A percentile compares a stretch with the other conserved stretches of the same genome.
Conservation (phyloP, 2,888 invertebrate species). For the Drosophila koepferae region DNA sequence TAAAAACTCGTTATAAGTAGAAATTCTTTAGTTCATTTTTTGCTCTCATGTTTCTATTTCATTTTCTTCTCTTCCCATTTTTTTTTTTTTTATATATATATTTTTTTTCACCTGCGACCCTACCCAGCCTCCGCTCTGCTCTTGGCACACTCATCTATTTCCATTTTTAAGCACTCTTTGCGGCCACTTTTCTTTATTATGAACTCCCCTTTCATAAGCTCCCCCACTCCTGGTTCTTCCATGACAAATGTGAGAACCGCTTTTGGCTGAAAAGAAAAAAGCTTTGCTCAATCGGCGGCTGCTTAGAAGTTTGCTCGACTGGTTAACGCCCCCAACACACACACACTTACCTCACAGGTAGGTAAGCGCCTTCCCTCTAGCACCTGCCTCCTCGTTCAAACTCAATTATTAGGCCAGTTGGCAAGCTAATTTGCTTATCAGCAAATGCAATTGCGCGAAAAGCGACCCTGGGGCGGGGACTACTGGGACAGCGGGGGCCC, state of each 20-base stretch:
- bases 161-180: slow-evolving; percentile 80
- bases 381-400: slow-evolving; percentile 1
- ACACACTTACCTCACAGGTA: slow-evolving; percentile 7
- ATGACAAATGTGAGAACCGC: slow-evolving; percentile 81
- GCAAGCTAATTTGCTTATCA: slow-evolving; percentile 79
- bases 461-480: neutral
- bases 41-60: slow-evolving; percentile 25
- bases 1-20: slow-evolving; percentile 82
- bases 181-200: slow-evolving; percentile 81
- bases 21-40: slow-evolving; percentile 70
- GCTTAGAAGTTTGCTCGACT: slow-evolving; percentile 68
- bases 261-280: slow-evolving; percentile 55
- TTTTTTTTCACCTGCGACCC: slow-evolving; percentile 49
- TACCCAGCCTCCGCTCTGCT: neutral
- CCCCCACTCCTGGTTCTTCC: slow-evolving; percentile 22
- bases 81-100: neutral
- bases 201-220: slow-evolving; percentile 18
- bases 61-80: slow-evolving; percentile 1
- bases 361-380: neutral
- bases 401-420: slow-evolving; percentile 70
- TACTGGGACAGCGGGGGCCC: neutral
- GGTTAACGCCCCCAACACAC: slow-evolving; percentile 45
- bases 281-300: slow-evolving; percentile 56
- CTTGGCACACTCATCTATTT: slow-evolving; percentile 72
- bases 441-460: slow-evolving; percentile 39